phyloP scores from a whole-genome alignment of 2,888 invertebrate genomes.

The Agelastica alni region DNA sequence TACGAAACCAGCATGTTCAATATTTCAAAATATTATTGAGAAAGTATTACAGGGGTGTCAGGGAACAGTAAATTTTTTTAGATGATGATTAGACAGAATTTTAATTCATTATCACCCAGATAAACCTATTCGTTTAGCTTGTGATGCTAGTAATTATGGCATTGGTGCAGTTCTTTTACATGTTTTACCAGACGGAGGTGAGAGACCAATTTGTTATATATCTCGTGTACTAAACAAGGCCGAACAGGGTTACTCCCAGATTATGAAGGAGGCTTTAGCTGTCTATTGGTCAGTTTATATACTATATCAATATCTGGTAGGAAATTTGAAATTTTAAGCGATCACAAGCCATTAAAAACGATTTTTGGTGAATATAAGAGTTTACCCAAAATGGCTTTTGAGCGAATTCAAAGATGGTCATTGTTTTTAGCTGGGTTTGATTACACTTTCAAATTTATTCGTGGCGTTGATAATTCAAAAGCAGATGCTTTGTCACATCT shows the following conservation, averaged over 20 bases:
- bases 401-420: constrained; percentile 25
- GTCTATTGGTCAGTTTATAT: constrained; percentile 35
- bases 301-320: constrained; percentile 47
- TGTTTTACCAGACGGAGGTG: constrained; percentile 23
- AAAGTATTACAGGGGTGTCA: too few relatives aligned
- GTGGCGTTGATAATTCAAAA: constrained; percentile 5
- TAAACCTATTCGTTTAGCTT: constrained; percentile 18
- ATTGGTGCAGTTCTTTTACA: constrained; percentile 25
- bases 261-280: constrained; percentile 30
- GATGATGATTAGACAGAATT: too few relatives aligned
- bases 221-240: constrained; percentile 27
- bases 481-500: constrained; percentile 6
- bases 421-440: constrained; percentile 18
- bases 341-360: constrained; percentile 47
- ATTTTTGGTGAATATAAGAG: constrained; percentile 39
- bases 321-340: constrained; percentile 37
- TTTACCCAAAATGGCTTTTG: constrained; percentile 43
- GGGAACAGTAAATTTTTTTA: too few relatives aligned
- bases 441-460: constrained; percentile 5
- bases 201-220: constrained; percentile 31
- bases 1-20: too few relatives aligned
- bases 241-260: constrained; percentile 25
- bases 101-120: too few relatives aligned
- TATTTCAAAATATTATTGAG: too few relatives aligned
- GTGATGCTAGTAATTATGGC: constrained; percentile 21